These are phyloP conservation scores for Pocillopora meandrina DNA, from an alignment of 92 coral and sea anemone species.

Conservation along the genomic window DNA sequence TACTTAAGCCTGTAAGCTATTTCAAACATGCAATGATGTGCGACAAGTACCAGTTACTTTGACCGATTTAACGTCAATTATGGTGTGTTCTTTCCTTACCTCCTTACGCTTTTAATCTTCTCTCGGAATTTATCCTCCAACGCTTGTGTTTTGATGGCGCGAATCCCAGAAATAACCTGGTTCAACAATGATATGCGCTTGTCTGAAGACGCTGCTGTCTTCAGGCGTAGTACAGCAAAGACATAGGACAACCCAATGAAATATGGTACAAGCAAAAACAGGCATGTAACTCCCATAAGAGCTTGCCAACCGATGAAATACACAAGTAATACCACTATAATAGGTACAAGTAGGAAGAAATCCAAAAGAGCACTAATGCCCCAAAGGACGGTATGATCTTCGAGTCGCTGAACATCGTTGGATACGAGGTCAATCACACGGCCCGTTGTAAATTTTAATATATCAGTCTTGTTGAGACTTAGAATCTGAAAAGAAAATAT, in stretches of 20 bases:
- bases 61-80: too few relatives aligned
- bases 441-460: too few relatives aligned
- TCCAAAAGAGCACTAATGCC: too few relatives aligned
- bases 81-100: neutral
- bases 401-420: too few relatives aligned
- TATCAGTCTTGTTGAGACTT: too few relatives aligned
- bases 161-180: slow-evolving; percentile 3
- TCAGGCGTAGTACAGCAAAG: neutral
- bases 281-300: neutral
- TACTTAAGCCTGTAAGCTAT: too few relatives aligned
- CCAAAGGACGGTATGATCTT: too few relatives aligned
- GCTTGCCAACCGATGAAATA: slow-evolving; percentile 11
- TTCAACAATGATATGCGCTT: neutral
- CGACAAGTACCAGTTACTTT: too few relatives aligned
- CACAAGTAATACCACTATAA: neutral
- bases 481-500: too few relatives aligned
- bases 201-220: neutral
- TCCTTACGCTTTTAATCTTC: neutral
- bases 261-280: neutral
- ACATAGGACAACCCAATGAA: neutral
- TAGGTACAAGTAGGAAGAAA: too few relatives aligned
- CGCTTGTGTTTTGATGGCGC: slow-evolving; percentile 10
- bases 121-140: neutral
- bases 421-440: too few relatives aligned
- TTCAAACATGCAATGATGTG: too few relatives aligned